Evolutionary conservation across 1,140 invertebrate genomes (phyloP).

Genomic region (Melipona quadrifasciata): DNA sequence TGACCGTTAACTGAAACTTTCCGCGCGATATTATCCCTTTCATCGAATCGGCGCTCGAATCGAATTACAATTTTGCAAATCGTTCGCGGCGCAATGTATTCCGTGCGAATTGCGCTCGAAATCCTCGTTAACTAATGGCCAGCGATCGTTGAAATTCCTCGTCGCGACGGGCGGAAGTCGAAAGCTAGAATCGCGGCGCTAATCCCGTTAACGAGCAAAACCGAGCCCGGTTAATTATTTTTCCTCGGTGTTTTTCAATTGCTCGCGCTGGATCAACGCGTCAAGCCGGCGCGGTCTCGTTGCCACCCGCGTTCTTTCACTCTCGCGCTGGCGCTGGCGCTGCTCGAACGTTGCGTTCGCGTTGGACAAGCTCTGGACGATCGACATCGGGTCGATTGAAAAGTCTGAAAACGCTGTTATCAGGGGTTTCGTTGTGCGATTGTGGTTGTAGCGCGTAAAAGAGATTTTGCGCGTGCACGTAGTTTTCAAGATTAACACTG

Average conservation of each 20-base stretch:
- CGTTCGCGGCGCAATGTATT: background rate
- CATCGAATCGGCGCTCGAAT: background rate
- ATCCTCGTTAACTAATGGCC: background rate
- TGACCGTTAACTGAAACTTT: background rate
- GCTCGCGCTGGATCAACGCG: background rate
- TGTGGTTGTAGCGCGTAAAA: too few species aligned
- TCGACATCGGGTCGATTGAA: too few species aligned
- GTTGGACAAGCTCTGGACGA: too few species aligned
- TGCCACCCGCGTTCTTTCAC: background rate
- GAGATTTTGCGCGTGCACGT: too few species aligned
- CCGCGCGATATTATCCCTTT: background rate
- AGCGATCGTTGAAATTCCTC: background rate
- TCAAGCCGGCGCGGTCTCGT: background rate
- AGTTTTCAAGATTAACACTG: too few species aligned
- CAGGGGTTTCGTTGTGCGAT: too few species aligned
- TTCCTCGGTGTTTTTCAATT: constrained; percentile 7
- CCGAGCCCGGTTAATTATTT: constrained; percentile 26
- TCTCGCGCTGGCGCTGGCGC: too few species aligned
- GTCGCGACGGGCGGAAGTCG: background rate
- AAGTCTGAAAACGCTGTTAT: too few species aligned
- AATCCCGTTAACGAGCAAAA: constrained; percentile 21
- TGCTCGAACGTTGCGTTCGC: too few species aligned
- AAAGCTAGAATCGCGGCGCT: background rate
- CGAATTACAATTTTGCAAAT: constrained; percentile 3
- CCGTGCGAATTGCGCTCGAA: background rate